A percentile compares a stretch with the other conserved stretches of the same genome.
These are phyloP conservation scores for Eudiplozoon nipponicum DNA, from an alignment of 2,888 invertebrate genomes.

Conservation along the genomic window DNA sequence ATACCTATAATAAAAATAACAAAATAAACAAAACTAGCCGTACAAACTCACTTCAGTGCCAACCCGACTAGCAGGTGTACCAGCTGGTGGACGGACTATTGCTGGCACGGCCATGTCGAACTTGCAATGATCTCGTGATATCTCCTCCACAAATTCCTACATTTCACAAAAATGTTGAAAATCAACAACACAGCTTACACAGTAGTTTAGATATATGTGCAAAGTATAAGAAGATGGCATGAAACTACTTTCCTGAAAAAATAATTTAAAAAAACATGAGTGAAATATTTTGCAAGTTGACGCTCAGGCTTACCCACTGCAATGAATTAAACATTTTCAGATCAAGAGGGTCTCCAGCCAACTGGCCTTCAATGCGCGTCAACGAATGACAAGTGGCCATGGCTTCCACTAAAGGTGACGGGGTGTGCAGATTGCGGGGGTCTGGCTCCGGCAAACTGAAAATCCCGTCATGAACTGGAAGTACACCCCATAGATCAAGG, in stretches of 20 bases:
- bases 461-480: constrained; percentile 16
- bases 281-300: too few relatives aligned
- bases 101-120: constrained; percentile 28
- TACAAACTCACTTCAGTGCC: too few relatives aligned
- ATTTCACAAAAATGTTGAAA: constrained; percentile 4
- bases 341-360: constrained; percentile 30
- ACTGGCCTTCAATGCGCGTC: constrained; percentile 25
- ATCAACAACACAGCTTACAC: not conserved
- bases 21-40: too few relatives aligned
- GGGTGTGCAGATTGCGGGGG: constrained; percentile 17
- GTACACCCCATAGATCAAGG: constrained; percentile 24
- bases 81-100: constrained; percentile 26
- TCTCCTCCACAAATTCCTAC: constrained; percentile 11
- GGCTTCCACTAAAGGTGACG: constrained; percentile 21
- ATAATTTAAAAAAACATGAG: too few relatives aligned
- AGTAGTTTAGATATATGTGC: too few relatives aligned
- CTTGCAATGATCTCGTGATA: constrained; percentile 8
- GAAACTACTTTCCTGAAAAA: too few relatives aligned
- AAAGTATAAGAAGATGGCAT: too few relatives aligned
- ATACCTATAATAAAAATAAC: too few relatives aligned
- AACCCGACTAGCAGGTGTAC: too few relatives aligned
- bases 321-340: constrained; percentile 29
- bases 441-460: not conserved
- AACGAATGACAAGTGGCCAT: constrained; percentile 31
- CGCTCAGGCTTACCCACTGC: constrained; percentile 23